These are phyloP conservation scores for Pantherophis guttatus DNA, from an alignment of 2,113 vertebrate genomes.

Conservation along the genomic window DNA sequence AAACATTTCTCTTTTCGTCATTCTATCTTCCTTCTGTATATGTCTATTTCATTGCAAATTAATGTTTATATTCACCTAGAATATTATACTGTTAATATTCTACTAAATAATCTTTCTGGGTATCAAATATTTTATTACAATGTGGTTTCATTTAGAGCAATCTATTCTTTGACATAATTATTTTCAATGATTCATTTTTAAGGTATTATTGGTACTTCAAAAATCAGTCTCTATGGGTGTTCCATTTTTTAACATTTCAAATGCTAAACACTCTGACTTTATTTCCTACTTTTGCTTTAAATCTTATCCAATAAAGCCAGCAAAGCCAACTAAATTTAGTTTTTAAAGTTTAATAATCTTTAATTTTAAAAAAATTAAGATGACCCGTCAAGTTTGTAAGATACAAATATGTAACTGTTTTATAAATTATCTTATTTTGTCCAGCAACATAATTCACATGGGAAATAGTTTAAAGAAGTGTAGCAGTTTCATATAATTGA, in stretches of 20 bases:
- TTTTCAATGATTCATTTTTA: constrained; percentile 2
- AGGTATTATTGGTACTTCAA: not conserved
- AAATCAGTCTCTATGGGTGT: not conserved
- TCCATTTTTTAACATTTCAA: not conserved
- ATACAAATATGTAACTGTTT: not conserved
- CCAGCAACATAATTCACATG: not conserved
- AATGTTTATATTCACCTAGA: not conserved
- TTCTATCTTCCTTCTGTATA: not conserved
- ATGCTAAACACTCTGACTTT: constrained; percentile 4
- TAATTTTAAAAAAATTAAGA: constrained; percentile 8
- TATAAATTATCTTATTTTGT: constrained; percentile 21
- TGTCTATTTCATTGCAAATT: not conserved
- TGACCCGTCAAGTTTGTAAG: not conserved
- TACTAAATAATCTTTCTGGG: not conserved
- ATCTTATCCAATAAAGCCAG: constrained; percentile 25
- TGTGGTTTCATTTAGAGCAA: not conserved
- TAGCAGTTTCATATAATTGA: not conserved
- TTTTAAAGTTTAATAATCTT: not conserved
- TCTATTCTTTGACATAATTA: not conserved
- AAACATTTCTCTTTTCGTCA: not conserved
- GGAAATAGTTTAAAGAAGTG: not conserved
- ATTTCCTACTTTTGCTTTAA: constrained; percentile 30
- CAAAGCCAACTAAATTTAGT: constrained; percentile 33
- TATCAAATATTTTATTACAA: not conserved
- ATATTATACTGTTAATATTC: not conserved